Evolutionary conservation across 2,888 invertebrate genomes (phyloP), one percentile per base, ranked within the genome.

Genomic region (Barypeithes pellucidus): DNA sequence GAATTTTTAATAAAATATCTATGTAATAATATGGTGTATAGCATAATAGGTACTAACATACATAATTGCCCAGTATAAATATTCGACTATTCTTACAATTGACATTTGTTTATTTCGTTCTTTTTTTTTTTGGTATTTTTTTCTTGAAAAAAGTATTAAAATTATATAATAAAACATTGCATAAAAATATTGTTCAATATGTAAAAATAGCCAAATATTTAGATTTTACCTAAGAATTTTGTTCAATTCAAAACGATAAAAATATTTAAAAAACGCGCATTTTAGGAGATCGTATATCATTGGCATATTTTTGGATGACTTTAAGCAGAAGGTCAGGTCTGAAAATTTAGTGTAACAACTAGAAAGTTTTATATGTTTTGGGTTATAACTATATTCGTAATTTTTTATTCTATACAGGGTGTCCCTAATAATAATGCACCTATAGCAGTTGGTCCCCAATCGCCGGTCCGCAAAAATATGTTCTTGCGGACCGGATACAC

Each of bases 191-290:
- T 12, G 11, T 60, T 57, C 45, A 54, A 62, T 63, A 16, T 62
- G 63, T 70, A 70, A 70, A 70, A 70, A 70, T 63, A 70, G 70
- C 70, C 70, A 63, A 70, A 63, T 43, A 71, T 71, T 61, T 61
- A 8, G 9, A 18, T 57, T 22, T 12, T 43, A 16, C 45, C 14
- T 16, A 61, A 45, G 11, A 45, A 59, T 67, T 67, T 73, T 73
- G 73, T 73, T 73, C 73, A 70, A 73, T 69, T 66, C 73, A 73
- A 73, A 73, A 73, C 73, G 73, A 73, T 61, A 61, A 67, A 61
- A 59, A 43, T 57, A 70, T 39, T 33, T 12, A 39, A 18, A 70
- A 70, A 71, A 45, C 8, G 70, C 63, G 54, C 63, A 52, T 69
- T 69, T 59, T 36, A 57, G 54, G 54, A 36, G 16, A 11, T 24